Evolutionary conservation across 2,888 invertebrate genomes (phyloP).

Genomic region (Pristionchus fissidentatus): DNA sequence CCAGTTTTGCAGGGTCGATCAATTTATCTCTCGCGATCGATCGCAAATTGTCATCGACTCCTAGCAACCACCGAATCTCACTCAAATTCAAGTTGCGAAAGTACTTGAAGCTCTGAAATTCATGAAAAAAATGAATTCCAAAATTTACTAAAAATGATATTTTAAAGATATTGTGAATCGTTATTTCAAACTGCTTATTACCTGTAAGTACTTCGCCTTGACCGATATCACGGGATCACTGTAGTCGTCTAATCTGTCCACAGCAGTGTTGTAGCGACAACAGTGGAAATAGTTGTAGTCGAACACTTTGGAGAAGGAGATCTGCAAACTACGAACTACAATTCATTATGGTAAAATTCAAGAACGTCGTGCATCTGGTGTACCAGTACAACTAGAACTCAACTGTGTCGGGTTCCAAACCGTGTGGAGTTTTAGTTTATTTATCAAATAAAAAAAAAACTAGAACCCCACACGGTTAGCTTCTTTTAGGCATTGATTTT

Average conservation of each 20-base stretch:
- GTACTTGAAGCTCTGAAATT: constrained; percentile 28
- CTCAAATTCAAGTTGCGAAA: background rate
- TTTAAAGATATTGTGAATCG: background rate
- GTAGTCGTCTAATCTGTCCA: background rate
- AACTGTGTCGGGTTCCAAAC: too few relatives aligned
- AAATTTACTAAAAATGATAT: background rate
- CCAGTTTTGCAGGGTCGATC: background rate
- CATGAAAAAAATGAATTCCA: background rate
- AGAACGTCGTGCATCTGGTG: too few relatives aligned
- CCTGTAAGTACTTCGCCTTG: constrained; percentile 13
- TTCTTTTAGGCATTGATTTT: too few relatives aligned
- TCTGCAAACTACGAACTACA: background rate
- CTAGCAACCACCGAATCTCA: background rate
- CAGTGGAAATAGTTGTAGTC: background rate
- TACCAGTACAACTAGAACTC: too few relatives aligned
- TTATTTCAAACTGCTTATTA: background rate
- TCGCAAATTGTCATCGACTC: background rate
- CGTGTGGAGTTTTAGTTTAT: too few relatives aligned
- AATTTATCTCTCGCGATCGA: background rate
- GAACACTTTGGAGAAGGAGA: background rate
- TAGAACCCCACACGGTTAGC: too few relatives aligned
- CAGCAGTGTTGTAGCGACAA: background rate
- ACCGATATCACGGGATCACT: background rate
- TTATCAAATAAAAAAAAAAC: too few relatives aligned
- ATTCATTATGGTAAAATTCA: too few relatives aligned